phyloP scores from a whole-genome alignment of 1,140 invertebrate genomes.

The Pseudomyrmex cubaensis region DNA sequence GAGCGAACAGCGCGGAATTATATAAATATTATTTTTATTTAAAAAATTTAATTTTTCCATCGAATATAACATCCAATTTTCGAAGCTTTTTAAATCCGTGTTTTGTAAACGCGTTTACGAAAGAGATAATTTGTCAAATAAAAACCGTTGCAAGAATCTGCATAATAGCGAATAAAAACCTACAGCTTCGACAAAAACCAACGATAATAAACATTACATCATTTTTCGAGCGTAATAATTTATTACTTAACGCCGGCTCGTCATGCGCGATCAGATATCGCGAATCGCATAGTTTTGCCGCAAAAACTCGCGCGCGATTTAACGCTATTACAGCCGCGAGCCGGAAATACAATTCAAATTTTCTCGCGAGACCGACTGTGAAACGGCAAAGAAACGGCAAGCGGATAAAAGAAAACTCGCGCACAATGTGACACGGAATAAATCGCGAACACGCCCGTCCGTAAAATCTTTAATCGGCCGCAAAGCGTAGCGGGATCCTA shows the following conservation, averaged over 20 bases:
- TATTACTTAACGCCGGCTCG: conserved; percentile 37
- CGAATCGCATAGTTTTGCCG: conserved; percentile 18
- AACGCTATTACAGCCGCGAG: conserved; percentile 35
- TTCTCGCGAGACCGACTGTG: neutral
- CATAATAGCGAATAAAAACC: neutral
- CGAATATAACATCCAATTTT: no score
- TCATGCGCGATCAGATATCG: neutral
- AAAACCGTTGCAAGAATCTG: neutral
- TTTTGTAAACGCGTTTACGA: no score
- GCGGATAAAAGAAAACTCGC: conserved; percentile 15
- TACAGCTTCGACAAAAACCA: no score
- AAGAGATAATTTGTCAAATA: neutral
- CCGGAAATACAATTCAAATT: conserved; percentile 27
- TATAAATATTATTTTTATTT: no score
- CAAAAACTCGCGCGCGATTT: conserved; percentile 33
- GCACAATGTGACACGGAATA: conserved; percentile 5
- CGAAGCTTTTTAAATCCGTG: no score
- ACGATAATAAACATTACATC: conserved; percentile 1
- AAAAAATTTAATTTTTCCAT: no score
- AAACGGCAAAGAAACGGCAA: conserved; percentile 17
- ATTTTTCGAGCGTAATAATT: conserved; percentile 12
- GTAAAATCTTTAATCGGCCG: conserved; percentile 60
- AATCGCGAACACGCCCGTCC: conserved; percentile 42
- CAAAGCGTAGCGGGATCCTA: conserved; percentile 40
- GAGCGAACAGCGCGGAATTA: neutral